Evolutionary conservation across 1,140 invertebrate species (phyloP).

Genomic region (Pogonus chalceus): DNA sequence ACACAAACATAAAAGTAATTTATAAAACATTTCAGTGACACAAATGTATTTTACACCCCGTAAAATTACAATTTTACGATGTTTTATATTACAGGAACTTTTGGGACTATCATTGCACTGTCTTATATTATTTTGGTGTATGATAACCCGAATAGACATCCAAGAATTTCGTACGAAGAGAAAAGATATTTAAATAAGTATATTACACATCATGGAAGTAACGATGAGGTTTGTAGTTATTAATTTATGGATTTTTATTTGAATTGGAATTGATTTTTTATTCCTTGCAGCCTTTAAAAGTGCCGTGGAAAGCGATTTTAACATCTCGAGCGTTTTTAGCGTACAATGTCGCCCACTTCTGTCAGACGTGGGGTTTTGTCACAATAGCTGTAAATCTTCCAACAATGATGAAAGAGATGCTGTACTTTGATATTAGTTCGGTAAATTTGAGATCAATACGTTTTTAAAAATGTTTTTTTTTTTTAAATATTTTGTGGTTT

Average conservation of each 20-base stretch:
- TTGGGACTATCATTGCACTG: not conserved
- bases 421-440: conserved; percentile 8
- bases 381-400: not conserved
- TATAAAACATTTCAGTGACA: too few relatives aligned
- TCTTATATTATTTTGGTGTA: not conserved
- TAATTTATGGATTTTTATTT: not conserved
- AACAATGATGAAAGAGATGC: conserved; percentile 6
- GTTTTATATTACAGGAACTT: not conserved
- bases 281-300: not conserved
- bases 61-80: too few relatives aligned
- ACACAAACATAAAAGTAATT: too few relatives aligned
- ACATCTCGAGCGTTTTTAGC: not conserved
- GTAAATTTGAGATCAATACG: not conserved
- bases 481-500: not conserved
- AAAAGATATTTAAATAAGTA: not conserved
- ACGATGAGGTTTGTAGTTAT: not conserved
- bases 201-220: not conserved
- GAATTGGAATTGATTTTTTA: not conserved
- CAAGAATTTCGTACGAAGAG: conserved; percentile 3
- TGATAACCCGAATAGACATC: conserved; percentile 1
- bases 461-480: not conserved
- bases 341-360: conserved; percentile 2
- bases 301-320: not conserved
- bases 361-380: conserved; percentile 3
- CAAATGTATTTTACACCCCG: too few relatives aligned